These are phyloP conservation scores for Periophthalmus magnuspinnatus DNA, from an alignment of 2,797 vertebrate genomes.

Conservation along the genomic window DNA sequence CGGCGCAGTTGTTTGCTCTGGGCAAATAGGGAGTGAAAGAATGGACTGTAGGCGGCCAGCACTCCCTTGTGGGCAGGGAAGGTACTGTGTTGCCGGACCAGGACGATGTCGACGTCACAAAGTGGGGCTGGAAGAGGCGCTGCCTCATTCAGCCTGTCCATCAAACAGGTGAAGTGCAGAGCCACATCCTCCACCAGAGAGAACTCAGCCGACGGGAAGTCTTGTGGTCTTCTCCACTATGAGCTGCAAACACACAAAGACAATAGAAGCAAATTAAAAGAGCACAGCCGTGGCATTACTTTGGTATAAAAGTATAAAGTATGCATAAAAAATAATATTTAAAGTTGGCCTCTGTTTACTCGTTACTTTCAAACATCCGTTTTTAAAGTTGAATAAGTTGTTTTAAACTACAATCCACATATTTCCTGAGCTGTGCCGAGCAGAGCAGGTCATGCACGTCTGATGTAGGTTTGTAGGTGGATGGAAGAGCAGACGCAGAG, in stretches of 20 bases:
- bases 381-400: no score
- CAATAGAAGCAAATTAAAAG: not conserved
- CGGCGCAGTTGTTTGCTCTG: slow-evolving; percentile 95
- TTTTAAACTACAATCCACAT: no score
- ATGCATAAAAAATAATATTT: no score
- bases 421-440: no score
- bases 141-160: slow-evolving; percentile 96
- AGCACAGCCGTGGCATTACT: not conserved
- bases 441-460: no score
- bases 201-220: slow-evolving; percentile 92
- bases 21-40: slow-evolving; percentile 97
- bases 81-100: slow-evolving; percentile 92
- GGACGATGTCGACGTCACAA: slow-evolving; percentile 95
- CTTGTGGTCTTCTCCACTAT: slow-evolving; percentile 96
- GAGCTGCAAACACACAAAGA: slow-evolving; percentile 78
- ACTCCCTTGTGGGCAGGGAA: slow-evolving; percentile 97
- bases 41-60: slow-evolving; percentile 95
- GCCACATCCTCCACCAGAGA: slow-evolving; percentile 96
- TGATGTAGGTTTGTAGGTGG: no score
- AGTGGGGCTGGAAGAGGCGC: slow-evolving; percentile 93
- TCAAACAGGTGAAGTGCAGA: slow-evolving; percentile 94
- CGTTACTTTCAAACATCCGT: no score
- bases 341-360: no score
- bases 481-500: no score
- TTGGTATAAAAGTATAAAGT: not conserved